Evolutionary conservation across 2,113 vertebrate genomes (phyloP).

Genomic region (Crotalus tigris): DNA sequence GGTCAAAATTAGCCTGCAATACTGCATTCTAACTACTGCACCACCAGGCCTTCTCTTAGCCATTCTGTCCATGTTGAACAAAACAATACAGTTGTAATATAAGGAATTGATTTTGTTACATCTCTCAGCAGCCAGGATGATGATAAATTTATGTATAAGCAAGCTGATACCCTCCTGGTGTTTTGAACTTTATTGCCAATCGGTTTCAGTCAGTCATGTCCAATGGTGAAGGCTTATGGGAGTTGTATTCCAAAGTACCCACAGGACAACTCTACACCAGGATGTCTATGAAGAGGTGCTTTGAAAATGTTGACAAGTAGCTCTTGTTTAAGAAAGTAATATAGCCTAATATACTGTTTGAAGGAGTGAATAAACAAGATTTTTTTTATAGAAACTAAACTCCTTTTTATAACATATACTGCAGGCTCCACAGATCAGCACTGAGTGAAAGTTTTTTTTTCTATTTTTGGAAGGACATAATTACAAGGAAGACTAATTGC

Average conservation of each 20-base stretch:
- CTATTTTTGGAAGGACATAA: not conserved
- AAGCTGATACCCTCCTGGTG: not conserved
- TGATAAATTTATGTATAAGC: not conserved
- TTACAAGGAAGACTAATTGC: not conserved
- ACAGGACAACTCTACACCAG: not conserved
- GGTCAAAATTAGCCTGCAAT: not conserved
- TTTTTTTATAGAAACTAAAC: not conserved
- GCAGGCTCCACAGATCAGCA: not conserved
- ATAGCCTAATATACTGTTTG: not conserved
- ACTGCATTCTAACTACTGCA: not conserved
- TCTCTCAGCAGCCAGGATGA: not conserved
- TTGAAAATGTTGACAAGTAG: not conserved
- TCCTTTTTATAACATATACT: not conserved
- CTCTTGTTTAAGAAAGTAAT: not conserved
- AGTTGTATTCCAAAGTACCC: not conserved
- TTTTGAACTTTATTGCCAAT: not conserved
- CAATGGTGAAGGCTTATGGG: not conserved
- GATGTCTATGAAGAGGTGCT: not conserved
- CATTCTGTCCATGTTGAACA: not conserved
- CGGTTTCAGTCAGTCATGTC: not conserved
- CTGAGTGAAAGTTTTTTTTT: not conserved
- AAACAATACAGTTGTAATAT: not conserved
- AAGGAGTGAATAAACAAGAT: not conserved
- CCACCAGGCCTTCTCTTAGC: not conserved
- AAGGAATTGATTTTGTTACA: not conserved